Evolutionary conservation across 2,113 vertebrate species (phyloP).

Genomic region (Ariopsis seemanni): DNA sequence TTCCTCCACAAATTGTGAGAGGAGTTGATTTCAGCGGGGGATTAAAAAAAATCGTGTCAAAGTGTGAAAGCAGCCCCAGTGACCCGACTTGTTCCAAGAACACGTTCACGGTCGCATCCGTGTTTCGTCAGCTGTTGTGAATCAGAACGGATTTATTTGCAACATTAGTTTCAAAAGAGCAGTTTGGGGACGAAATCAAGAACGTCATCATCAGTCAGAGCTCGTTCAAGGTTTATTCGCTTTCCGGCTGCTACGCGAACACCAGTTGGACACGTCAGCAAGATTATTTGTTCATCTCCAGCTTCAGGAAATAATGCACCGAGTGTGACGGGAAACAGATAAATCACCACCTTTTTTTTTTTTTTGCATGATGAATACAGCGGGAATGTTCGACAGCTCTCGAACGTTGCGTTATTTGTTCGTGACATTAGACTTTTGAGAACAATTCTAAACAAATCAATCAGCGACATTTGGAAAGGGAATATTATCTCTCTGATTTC

Average conservation of each 20-base stretch:
- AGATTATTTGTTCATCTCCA: background rate
- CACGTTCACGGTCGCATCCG: conserved; percentile 46
- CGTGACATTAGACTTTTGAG: background rate
- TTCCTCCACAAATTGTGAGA: too few relatives aligned
- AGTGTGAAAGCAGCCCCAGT: too few relatives aligned
- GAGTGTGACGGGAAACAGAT: background rate
- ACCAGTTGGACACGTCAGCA: background rate
- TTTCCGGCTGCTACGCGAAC: background rate
- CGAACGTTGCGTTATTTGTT: background rate
- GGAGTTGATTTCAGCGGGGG: too few relatives aligned
- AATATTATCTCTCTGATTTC: background rate
- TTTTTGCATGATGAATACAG: background rate
- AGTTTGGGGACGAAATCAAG: background rate
- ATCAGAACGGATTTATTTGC: conserved; percentile 61
- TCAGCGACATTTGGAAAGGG: background rate
- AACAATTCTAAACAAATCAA: too few relatives aligned
- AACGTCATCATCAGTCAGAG: background rate
- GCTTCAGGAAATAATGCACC: background rate
- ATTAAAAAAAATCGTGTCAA: too few relatives aligned
- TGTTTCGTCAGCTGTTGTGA: conserved; percentile 62
- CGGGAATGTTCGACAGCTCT: background rate
- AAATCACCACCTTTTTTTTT: background rate
- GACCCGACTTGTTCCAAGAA: background rate
- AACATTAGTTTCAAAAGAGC: background rate
- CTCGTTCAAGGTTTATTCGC: background rate